Evolutionary conservation across 2,888 invertebrate genomes (phyloP), one percentile per base, ranked within the genome.

Genomic region (Chloromyia formosa): DNA sequence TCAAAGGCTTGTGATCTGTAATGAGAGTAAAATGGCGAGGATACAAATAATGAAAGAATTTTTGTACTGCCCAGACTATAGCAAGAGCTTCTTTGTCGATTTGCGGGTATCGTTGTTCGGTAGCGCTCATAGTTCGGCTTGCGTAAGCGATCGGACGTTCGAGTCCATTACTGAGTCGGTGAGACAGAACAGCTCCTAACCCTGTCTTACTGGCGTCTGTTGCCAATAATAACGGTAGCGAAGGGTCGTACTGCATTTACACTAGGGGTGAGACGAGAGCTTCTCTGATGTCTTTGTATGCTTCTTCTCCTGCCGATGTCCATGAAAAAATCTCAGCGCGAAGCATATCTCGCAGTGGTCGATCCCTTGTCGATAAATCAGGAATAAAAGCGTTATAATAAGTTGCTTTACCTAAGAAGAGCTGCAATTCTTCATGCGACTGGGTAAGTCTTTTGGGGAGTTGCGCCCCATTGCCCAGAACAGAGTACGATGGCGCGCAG

Each of bases 141-240:
- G 53, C 53, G 18, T n/a, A 78, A n/a, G 77, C 78, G 12, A 78
- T 75, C 0, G 76, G 77, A 0, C 75, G 22, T 9, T 78, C 78
- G 10, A 42, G n/a, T n/a, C n/a, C n/a, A n/a, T n/a, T n/a, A n/a
- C 10, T 74, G 1, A 74, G 35, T 1, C 66, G 16, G 18, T 78
- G 75, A 1, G 78, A 77, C 3, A 77, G 62, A 1, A 75, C 76
- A 12, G 73, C 77, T 0, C 77, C 75, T 1, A 75, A 40, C 1
- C 78, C 76, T 5, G 56, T 72, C n/a, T 62, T 73, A 5, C 71
- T 73, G 7, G 75, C 77, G 42, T 77, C 77, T 0, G 76, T 76
- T 12, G 77, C 77, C 20, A 77, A n/a, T 4, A 75, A 1, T 4
- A 78, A 54, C 12, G 76, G 73, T 9, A 77, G 58, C 9, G 69